phyloP scores from a whole-genome alignment of 2,113 vertebrate species.

The Panthera leo region DNA sequence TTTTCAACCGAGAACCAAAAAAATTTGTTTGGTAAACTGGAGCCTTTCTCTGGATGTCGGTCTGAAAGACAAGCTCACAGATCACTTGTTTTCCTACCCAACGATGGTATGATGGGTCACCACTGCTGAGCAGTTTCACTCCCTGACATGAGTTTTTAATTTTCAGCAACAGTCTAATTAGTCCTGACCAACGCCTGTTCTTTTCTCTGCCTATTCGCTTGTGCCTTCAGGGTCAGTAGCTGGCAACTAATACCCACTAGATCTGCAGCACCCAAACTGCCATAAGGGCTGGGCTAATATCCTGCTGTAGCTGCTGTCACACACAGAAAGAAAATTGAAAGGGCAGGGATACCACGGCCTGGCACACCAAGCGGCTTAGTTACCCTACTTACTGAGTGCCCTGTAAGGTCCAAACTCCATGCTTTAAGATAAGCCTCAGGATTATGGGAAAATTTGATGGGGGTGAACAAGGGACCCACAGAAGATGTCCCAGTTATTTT shows the following conservation, averaged over 20 bases:
- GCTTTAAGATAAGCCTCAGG: not conserved
- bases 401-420: not conserved
- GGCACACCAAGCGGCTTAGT: not conserved
- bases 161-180: conserved; percentile 40
- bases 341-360: not conserved
- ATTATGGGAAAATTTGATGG: too few relatives aligned
- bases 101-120: not conserved
- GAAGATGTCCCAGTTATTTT: not conserved
- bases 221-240: conserved; percentile 48
- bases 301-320: not conserved
- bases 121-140: not conserved
- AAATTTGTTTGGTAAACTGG: not conserved
- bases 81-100: not conserved
- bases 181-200: not conserved
- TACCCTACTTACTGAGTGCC: not conserved
- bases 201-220: conserved; percentile 27
- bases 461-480: not conserved
- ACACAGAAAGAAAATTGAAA: not conserved
- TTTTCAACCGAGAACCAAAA: not conserved
- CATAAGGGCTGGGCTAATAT: not conserved
- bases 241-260: not conserved
- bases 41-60: not conserved
- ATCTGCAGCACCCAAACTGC: not conserved
- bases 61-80: not conserved
- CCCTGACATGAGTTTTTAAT: conserved; percentile 47